A percentile compares a stretch with the other conserved stretches of the same genome.
Conservation (phyloP, 2,113 vertebrate species). For the Glaucomys volans region DNA sequence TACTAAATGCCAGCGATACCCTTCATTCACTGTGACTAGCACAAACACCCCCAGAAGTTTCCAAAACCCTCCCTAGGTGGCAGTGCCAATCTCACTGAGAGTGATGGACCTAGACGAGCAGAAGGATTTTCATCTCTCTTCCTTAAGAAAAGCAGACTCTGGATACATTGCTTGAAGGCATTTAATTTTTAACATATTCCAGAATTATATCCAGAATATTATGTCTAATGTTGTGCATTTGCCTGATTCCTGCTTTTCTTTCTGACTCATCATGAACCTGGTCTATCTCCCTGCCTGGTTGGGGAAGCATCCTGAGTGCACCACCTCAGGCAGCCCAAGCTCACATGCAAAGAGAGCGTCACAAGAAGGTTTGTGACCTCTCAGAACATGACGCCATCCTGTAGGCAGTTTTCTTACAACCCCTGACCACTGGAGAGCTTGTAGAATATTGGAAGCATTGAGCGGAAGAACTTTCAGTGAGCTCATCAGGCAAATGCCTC, state of each 20-base stretch:
- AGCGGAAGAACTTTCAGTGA: background rate
- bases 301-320: background rate
- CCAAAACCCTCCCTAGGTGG: background rate
- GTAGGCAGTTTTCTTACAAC: background rate
- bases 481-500: background rate
- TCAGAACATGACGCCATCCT: background rate
- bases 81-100: background rate
- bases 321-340: background rate
- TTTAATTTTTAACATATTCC: constrained; percentile 51
- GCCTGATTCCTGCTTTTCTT: background rate
- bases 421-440: background rate
- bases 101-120: background rate
- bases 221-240: background rate
- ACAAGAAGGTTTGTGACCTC: background rate
- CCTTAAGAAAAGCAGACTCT: background rate
- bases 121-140: background rate
- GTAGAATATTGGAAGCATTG: background rate
- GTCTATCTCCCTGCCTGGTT: background rate
- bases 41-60: background rate
- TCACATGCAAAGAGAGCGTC: background rate
- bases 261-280: background rate
- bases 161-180: background rate
- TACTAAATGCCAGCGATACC: background rate
- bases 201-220: background rate
- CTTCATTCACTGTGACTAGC: background rate